Percentiles rank a stretch among this genome's conserved stretches.
These are phyloP conservation scores for Agrochola litura DNA, from an alignment of 2,888 invertebrate species.

Conservation along the genomic window DNA sequence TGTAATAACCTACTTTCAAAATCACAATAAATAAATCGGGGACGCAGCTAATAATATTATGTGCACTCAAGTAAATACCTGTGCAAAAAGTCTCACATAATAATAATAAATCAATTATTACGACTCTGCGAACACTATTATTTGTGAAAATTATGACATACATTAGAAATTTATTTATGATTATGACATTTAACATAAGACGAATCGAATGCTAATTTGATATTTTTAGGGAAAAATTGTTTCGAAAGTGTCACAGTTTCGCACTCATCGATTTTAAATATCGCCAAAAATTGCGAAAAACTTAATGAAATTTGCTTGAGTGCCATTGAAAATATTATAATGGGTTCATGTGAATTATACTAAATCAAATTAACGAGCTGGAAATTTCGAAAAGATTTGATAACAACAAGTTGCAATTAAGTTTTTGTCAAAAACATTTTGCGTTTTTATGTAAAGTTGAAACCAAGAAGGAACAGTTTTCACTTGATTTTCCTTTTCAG, in stretches of 20 bases:
- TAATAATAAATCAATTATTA: conserved; percentile 41
- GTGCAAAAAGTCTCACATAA: conserved; percentile 21
- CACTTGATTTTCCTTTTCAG: not conserved
- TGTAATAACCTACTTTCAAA: conserved; percentile 6
- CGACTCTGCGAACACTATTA: conserved; percentile 17
- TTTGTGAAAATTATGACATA: conserved; percentile 39
- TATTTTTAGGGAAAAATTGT: conserved; percentile 28
- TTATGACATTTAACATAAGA: conserved; percentile 44
- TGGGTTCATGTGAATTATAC: not conserved
- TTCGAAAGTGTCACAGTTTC: conserved; percentile 33
- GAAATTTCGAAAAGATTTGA: not conserved
- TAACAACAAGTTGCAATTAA: not conserved
- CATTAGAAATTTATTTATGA: conserved; percentile 15
- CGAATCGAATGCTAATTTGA: conserved; percentile 11
- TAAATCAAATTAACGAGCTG: not conserved
- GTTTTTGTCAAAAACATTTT: not conserved
- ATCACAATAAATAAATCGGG: conserved; percentile 1
- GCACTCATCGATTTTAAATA: conserved; percentile 29
- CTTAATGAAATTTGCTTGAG: not conserved
- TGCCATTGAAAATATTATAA: conserved; percentile 31
- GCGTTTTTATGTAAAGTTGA: too few relatives aligned
- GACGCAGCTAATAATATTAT: conserved; percentile 4
- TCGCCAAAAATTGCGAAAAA: conserved; percentile 32
- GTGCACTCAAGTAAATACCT: conserved; percentile 25
- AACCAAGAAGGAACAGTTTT: not conserved